Base-by-base conservation (phyloP, 2,797 vertebrate species). In the Sebastes reedi region DNA sequence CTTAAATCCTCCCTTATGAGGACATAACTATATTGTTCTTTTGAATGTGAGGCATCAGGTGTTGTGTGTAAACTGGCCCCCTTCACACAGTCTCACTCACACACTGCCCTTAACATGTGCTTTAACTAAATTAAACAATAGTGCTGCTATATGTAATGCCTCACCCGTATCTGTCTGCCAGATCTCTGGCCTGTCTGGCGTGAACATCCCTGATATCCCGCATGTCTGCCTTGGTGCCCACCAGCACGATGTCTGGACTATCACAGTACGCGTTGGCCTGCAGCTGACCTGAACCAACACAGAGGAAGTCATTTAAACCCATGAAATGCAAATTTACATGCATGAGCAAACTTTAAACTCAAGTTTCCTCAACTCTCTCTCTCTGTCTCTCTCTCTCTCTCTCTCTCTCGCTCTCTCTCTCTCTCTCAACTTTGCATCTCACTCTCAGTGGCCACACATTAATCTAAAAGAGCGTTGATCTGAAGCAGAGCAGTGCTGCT, bases 191-290 rank as follows among this genome's bases (percentile, higher is more conserved):
- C 92, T 98, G 97, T 78, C 93, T 94, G 77, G 94, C 91, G 2
- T 97, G 96, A 62, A 99, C 97, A 71, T 97, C 97, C 91, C 97
- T 96, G 87, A 96, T 87, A 81, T 97, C 96, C 8, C 84, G 76
- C 42, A 98, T 93, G 89, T 99, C 98, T 6, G 97, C 97, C 87
- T 99, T 99, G 85, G 98, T 99, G 46, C 98, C 98, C 78, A 99
- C 97, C 89, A 99, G 88, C 87, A 99, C 97, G 14, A 99, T 96
- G 80, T 99, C 98, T 36, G 98, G 98, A 81, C 94, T 98, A 87
- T 99, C 98, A 83, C 98, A 99, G 89, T 99, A 99, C 0, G 98
- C 98, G 29, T 99, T 99, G 77, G 97, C 97, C 95, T 99, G 98
- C 29, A 99, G 96, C 90, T 99, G 98, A 94, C 97, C 98, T 99